Evolutionary conservation across 2,113 vertebrate species (phyloP).

Genomic region (Psephotus haematonotus): DNA sequence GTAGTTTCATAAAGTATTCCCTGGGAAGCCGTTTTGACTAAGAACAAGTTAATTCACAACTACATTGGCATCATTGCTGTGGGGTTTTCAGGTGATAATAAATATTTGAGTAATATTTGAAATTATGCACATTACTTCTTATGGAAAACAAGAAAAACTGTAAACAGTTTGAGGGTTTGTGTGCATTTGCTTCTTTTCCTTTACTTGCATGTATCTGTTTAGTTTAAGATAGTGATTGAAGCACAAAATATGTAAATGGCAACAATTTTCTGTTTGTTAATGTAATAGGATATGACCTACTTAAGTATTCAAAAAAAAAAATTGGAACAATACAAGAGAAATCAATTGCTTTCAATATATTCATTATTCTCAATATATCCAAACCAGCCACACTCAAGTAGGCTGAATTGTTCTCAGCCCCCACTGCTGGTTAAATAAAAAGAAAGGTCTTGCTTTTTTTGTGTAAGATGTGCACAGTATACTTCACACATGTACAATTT

Average conservation of each 20-base stretch:
- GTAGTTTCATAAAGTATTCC: neutral
- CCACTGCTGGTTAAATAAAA: neutral
- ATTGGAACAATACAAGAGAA: neutral
- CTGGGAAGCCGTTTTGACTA: neutral
- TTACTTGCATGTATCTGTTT: neutral
- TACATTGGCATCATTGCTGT: neutral
- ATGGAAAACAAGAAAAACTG: neutral
- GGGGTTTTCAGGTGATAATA: neutral
- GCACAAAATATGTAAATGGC: neutral
- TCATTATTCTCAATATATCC: neutral
- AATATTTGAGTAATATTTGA: neutral
- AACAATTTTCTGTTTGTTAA: neutral
- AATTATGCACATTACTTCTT: neutral
- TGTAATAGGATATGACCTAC: neutral
- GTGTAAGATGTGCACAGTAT: neutral
- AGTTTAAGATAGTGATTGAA: neutral
- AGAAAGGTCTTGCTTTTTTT: neutral
- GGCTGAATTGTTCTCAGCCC: neutral
- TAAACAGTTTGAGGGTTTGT: fast-evolving
- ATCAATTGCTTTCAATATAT: neutral
- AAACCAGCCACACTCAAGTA: neutral
- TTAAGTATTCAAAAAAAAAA: neutral
- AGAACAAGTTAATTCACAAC: neutral
- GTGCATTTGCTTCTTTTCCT: neutral
- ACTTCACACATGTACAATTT: neutral